Evolutionary conservation across 2,888 invertebrate species (phyloP).

Genomic region (Lamellibrachia satsuma): DNA sequence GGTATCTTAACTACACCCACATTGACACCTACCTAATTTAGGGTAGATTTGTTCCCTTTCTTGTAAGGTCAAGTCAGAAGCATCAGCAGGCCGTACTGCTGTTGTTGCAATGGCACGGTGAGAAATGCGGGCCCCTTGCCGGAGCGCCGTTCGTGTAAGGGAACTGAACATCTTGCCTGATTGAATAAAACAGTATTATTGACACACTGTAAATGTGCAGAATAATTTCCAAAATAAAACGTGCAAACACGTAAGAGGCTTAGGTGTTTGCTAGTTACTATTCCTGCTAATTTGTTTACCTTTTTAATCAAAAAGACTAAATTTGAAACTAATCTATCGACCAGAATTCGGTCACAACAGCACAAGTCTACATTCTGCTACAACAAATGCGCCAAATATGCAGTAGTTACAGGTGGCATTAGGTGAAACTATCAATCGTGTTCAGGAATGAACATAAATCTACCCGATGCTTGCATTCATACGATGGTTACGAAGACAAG

Average conservation of each 20-base stretch:
- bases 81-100: conserved; percentile 31
- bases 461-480: neutral
- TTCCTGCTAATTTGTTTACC: neutral
- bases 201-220: neutral
- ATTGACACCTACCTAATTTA: conserved; percentile 20
- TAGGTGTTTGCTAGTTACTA: neutral
- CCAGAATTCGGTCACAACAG: neutral
- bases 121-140: conserved; percentile 31
- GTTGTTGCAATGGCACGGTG: conserved; percentile 37
- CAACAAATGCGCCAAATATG: neutral
- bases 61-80: conserved; percentile 30
- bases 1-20: neutral
- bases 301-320: no score
- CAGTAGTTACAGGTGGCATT: neutral
- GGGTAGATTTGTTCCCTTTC: conserved; percentile 27
- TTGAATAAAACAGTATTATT: neutral
- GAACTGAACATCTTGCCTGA: neutral
- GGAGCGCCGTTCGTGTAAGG: conserved; percentile 14
- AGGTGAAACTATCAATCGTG: neutral
- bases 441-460: neutral
- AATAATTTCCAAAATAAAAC: neutral
- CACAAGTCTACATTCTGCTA: neutral
- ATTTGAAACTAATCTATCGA: neutral
- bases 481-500: neutral
- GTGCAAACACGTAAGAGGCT: neutral